These are phyloP conservation scores for Carassius carassius DNA, from an alignment of 2,113 vertebrate genomes.

Conservation along the genomic window DNA sequence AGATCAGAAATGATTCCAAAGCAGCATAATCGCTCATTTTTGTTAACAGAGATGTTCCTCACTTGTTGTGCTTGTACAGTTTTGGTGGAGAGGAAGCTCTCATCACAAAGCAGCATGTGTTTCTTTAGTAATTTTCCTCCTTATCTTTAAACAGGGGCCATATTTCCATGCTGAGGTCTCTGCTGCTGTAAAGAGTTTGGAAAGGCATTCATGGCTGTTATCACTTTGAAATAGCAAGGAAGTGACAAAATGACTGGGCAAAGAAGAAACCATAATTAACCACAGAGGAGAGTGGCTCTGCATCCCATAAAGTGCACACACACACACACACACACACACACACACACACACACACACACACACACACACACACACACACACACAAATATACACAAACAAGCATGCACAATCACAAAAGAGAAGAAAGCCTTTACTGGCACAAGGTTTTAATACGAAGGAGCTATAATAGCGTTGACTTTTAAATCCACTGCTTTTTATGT, in stretches of 20 bases:
- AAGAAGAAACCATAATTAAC: constrained; percentile 77
- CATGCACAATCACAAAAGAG: constrained; percentile 54
- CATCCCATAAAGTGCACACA: constrained; percentile 62
- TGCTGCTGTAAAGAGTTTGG: constrained; percentile 61
- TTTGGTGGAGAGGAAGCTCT: constrained; percentile 5
- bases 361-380: constrained; percentile 54
- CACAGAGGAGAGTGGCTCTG: constrained; percentile 65
- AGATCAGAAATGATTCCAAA: neutral
- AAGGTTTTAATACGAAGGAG: constrained; percentile 77
- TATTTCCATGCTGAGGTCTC: constrained; percentile 46
- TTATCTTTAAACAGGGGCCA: constrained; percentile 48
- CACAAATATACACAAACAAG: constrained; percentile 51
- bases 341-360: constrained; percentile 53
- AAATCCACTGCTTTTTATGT: constrained; percentile 80
- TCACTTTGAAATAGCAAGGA: constrained; percentile 69
- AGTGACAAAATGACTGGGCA: constrained; percentile 69
- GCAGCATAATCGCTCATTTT: neutral
- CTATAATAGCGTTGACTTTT: constrained; percentile 77
- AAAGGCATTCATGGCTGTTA: constrained; percentile 58
- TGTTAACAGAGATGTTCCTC: neutral
- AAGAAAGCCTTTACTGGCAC: constrained; percentile 72
- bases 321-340: constrained; percentile 49
- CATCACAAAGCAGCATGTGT: constrained; percentile 45
- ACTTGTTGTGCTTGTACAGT: constrained; percentile 24
- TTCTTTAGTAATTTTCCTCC: constrained; percentile 37